Percentiles rank a stretch among this genome's conserved stretches.
phyloP scores from a whole-genome alignment of 2,113 vertebrate species.

The Glaucidium brasilianum region DNA sequence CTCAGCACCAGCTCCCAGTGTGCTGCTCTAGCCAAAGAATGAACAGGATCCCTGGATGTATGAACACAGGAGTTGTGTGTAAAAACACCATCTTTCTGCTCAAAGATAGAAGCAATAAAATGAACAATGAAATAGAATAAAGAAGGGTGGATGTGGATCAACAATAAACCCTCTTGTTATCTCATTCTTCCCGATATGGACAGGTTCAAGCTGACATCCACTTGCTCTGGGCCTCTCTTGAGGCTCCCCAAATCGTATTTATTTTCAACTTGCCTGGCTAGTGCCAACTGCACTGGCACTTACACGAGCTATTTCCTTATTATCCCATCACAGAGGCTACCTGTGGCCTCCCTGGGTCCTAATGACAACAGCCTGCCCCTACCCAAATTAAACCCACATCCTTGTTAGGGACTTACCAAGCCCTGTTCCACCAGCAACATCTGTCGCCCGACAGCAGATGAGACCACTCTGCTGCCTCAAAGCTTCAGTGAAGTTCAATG shows the following conservation, averaged over 20 bases:
- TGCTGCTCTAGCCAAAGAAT: neutral
- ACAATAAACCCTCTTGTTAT: neutral
- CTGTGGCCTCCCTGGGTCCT: neutral
- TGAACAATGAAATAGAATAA: neutral
- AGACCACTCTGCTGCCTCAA: neutral
- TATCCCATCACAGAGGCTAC: neutral
- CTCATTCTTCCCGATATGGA: rapidly evolving
- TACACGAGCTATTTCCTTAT: neutral
- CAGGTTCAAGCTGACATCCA: neutral
- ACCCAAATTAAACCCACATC: neutral
- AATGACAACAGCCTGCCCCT: neutral
- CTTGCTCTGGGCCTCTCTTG: neutral
- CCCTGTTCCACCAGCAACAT: neutral
- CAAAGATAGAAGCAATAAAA: neutral
- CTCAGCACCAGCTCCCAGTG: neutral
- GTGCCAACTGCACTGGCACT: rapidly evolving
- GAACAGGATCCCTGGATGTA: neutral
- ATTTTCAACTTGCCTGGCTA: neutral
- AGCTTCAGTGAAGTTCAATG: neutral
- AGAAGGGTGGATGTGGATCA: neutral
- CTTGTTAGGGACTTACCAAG: neutral
- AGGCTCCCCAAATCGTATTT: neutral
- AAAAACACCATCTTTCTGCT: neutral
- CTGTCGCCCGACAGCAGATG: neutral
- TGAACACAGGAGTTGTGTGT: neutral